Evolutionary conservation across 1,140 invertebrate species (phyloP).

Genomic region (Bombus vancouverensis): DNA sequence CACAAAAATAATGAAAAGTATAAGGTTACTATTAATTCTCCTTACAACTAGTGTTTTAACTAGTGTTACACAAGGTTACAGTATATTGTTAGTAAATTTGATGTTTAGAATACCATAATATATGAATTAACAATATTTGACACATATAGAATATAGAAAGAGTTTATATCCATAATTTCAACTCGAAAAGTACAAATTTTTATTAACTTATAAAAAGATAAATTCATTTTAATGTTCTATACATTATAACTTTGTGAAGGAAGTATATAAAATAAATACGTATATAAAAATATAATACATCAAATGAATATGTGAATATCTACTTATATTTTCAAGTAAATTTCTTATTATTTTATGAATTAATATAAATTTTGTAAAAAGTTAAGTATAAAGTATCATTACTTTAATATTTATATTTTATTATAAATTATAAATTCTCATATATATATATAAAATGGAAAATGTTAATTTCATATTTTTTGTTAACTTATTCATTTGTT

Average conservation of each 20-base stretch:
- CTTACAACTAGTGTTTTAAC: neutral
- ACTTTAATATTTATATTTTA: no score
- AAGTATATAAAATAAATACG: neutral
- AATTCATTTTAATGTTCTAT: neutral
- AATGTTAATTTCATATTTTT: no score
- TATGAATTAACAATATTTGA: neutral
- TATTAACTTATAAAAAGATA: neutral
- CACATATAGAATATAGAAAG: neutral
- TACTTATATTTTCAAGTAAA: neutral
- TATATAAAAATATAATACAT: neutral
- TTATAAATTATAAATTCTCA: no score
- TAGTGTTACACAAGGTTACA: neutral
- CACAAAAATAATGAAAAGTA: slow-evolving; percentile 1
- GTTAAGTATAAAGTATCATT: no score
- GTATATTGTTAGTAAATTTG: neutral
- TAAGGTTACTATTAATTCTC: neutral
- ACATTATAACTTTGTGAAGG: neutral
- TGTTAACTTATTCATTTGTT: no score
- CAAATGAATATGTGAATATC: neutral
- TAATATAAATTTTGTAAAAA: neutral
- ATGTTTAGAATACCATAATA: neutral
- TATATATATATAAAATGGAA: no score
- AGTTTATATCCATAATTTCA: neutral
- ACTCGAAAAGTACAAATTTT: neutral
- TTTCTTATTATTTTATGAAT: neutral